Conservation (phyloP, 2,797 vertebrate genomes). For the Catostomus latipinnis region DNA sequence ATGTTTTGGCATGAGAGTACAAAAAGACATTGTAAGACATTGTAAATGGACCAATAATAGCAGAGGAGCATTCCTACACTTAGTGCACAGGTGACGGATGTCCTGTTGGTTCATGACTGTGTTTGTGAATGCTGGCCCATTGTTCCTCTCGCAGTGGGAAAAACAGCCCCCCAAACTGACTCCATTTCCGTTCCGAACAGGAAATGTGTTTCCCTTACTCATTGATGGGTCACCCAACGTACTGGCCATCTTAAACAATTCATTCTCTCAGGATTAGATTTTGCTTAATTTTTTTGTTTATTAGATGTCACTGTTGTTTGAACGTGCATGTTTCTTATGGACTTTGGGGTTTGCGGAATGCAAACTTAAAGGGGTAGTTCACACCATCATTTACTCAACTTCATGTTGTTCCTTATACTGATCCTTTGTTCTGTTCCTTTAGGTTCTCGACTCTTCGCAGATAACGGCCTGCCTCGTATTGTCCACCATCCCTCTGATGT, state of each 20-base stretch:
- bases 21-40: conserved; percentile 56
- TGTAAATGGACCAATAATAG: conserved; percentile 61
- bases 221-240: conserved; percentile 67
- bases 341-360: too few species aligned
- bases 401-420: too few species aligned
- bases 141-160: conserved; percentile 54
- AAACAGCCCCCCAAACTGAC: conserved; percentile 61
- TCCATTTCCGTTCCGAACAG: conserved; percentile 69
- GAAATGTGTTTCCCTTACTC: conserved; percentile 66
- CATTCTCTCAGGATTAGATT: conserved; percentile 63
- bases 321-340: too few species aligned
- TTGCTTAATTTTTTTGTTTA: conserved; percentile 56
- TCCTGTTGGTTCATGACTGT: conserved; percentile 64
- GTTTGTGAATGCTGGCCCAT: conserved; percentile 59
- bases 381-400: too few species aligned
- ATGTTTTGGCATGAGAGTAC: conserved; percentile 56
- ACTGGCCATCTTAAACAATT: conserved; percentile 70
- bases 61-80: conserved; percentile 42
- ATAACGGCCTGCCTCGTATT: conserved; percentile 77
- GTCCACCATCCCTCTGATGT: conserved; percentile 87
- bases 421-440: not conserved
- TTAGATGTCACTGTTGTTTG: not conserved
- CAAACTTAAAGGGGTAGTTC: too few species aligned
- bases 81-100: conserved; percentile 66
- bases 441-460: conserved; percentile 72